Evolutionary conservation across 2,888 invertebrate genomes (phyloP).

Genomic region (Meloe dianella): DNA sequence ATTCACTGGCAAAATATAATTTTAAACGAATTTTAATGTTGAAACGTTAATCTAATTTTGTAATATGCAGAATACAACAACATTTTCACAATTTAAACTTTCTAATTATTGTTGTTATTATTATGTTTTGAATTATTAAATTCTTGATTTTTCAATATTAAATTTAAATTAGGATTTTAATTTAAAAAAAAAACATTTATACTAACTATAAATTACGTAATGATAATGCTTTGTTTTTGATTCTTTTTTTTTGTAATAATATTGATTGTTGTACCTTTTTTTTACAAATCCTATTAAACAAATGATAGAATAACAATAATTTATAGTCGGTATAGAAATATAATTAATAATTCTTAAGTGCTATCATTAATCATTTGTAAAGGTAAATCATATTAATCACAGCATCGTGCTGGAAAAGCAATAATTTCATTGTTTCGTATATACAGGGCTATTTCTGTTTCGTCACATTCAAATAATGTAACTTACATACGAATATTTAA

Average conservation of each 20-base stretch:
- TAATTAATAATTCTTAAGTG: constrained; percentile 35
- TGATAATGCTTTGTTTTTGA: neutral
- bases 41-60: neutral
- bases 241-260: too few relatives aligned
- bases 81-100: neutral
- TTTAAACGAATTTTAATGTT: neutral
- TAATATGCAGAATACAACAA: neutral
- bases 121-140: neutral
- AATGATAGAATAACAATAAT: constrained; percentile 28
- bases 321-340: constrained; percentile 27
- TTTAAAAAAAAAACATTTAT: neutral
- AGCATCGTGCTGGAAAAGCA: constrained; percentile 30
- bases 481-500: too few relatives aligned
- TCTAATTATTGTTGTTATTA: neutral
- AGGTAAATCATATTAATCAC: constrained; percentile 37
- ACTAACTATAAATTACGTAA: neutral
- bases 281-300: constrained; percentile 21
- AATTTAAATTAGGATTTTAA: neutral
- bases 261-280: too few relatives aligned
- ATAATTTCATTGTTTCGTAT: constrained; percentile 33
- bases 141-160: neutral
- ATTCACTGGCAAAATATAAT: neutral
- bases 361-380: constrained; percentile 32
- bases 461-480: too few relatives aligned
- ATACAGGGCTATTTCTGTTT: neutral